These are phyloP conservation scores for Ammodytes marinus DNA, from an alignment of 2,113 vertebrate genomes.

Conservation along the genomic window DNA sequence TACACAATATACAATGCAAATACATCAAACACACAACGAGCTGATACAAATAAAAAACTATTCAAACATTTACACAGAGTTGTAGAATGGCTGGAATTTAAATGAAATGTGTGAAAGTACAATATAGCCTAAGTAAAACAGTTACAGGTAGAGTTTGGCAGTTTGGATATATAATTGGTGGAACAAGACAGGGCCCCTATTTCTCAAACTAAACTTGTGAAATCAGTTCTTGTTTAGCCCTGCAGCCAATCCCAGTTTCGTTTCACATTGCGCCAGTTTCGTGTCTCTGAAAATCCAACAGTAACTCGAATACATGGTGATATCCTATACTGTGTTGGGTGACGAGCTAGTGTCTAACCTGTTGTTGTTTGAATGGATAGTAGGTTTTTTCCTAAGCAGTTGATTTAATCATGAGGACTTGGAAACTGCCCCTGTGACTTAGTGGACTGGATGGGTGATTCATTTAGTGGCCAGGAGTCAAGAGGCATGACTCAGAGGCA, in stretches of 20 bases:
- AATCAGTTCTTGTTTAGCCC: background rate
- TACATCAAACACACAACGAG: no score
- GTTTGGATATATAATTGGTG: no score
- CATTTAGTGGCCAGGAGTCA: slow-evolving; percentile 59
- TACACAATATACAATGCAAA: no score
- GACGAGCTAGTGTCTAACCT: background rate
- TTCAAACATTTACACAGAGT: no score
- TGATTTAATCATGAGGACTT: slow-evolving; percentile 54
- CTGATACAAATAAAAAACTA: no score
- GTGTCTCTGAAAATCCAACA: slow-evolving; percentile 16
- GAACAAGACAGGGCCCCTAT: background rate
- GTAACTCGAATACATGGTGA: background rate
- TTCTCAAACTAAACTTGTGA: background rate
- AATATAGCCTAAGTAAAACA: background rate
- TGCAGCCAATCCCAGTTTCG: background rate
- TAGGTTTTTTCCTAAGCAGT: slow-evolving; percentile 11
- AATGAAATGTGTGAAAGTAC: background rate
- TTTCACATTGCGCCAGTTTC: background rate
- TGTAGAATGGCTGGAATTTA: no score
- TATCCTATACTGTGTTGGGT: no score
- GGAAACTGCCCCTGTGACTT: slow-evolving; percentile 45
- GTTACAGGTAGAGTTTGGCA: no score
- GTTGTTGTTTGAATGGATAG: slow-evolving; percentile 32
- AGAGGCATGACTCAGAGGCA: slow-evolving; percentile 57
- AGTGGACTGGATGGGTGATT: slow-evolving; percentile 61